Evolutionary conservation across 2,888 invertebrate genomes (phyloP), one percentile per base, ranked within the genome.

Genomic region (Therioaphis trifolii): DNA sequence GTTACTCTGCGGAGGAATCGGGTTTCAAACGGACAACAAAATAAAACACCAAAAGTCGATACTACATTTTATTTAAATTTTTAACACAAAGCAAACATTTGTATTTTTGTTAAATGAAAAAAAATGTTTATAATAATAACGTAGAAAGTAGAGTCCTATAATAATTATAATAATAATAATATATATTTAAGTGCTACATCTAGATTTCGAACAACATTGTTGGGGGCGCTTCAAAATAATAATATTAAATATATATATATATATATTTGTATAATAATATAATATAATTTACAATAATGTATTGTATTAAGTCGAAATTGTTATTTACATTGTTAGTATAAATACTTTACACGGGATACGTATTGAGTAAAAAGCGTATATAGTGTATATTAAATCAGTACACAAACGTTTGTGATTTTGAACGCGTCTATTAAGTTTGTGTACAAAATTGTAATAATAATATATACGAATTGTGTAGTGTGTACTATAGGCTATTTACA

Each of bases 21-120:
- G 35, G 52, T 78, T 68, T 78, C 78, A 78, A 78, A 78, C 52
- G 78, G 24, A 52, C 4, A 40, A 15, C 1, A 40, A 68, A 78
- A 63, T 46, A 63, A 68, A 52, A 52, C 52, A 40, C 3, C 35
- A 52, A 78, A 40, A 58, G 43, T 27, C 24, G 71, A 63, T 24
- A 78, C 78, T 78, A 78, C 78, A 21, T 68, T 78, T 68, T 78
- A 78, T 78, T 78, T 68, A 52, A 78, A 78, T 66, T 78, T 40
- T 78, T 18, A 68, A 68, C 40, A 68, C 78, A 78, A 40, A 78
- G 78, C 66, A 78, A 78, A 78, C 66, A 15, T 78, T 66, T 66
- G 55, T 9, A 35, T 77, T 27, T 40, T 78, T 15, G 29, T 55
- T 40, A 24, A 68, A 77, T 35, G 24, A 66, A 66, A 77, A 66